Evolutionary conservation across 2,888 invertebrate species (phyloP).

Genomic region (Synergus laeviventris): DNA sequence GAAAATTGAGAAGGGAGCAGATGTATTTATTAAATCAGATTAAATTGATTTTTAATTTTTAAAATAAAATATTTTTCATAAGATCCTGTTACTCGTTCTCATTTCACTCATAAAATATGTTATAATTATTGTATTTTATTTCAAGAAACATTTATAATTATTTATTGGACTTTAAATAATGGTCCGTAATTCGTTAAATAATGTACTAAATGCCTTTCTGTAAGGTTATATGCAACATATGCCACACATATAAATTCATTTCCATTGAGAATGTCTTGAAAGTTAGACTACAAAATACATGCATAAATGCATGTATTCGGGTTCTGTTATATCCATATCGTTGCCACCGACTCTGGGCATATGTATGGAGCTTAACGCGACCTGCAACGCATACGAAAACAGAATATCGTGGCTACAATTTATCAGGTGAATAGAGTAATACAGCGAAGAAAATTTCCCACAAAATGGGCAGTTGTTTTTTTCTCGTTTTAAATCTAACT

Average conservation of each 20-base stretch:
- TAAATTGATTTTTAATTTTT: too few relatives aligned
- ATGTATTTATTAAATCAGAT: too few relatives aligned
- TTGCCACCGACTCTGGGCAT: neutral
- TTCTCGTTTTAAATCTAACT: neutral
- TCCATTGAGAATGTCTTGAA: neutral
- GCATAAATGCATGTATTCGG: conserved; percentile 1
- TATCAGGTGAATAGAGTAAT: conserved; percentile 5
- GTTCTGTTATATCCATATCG: conserved; percentile 6
- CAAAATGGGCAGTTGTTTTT: neutral
- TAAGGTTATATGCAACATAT: too few relatives aligned
- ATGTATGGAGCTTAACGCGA: conserved; percentile 15
- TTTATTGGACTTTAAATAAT: too few relatives aligned
- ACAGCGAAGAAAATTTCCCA: neutral
- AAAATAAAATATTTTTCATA: too few relatives aligned
- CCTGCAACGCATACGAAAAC: conserved; percentile 11
- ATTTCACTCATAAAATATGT: too few relatives aligned
- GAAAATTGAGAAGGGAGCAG: too few relatives aligned
- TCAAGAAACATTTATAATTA: too few relatives aligned
- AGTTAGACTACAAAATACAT: neutral
- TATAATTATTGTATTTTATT: too few relatives aligned
- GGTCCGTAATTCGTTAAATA: too few relatives aligned
- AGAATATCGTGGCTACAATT: conserved; percentile 17
- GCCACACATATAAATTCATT: neutral
- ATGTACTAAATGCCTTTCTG: too few relatives aligned
- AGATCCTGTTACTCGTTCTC: too few relatives aligned